phyloP scores from a whole-genome alignment of 2,888 invertebrate species.

The Hyppa rectilinea region DNA sequence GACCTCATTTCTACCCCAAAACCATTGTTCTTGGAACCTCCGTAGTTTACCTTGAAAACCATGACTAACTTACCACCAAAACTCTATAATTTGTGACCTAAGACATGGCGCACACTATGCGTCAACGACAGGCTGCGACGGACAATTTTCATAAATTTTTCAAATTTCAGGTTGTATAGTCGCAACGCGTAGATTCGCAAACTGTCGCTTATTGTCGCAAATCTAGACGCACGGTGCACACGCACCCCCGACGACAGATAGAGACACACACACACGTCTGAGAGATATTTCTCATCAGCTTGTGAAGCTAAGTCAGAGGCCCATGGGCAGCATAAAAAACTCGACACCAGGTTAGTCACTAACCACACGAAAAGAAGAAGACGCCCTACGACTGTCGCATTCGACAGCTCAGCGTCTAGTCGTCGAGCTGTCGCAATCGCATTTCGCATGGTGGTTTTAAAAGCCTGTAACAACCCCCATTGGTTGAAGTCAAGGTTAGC shows the following conservation, averaged over 20 bases:
- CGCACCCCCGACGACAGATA: background rate
- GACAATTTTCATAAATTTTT: background rate
- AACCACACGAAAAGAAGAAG: too few relatives aligned
- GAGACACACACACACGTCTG: too few relatives aligned
- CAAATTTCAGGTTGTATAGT: background rate
- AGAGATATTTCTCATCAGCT: too few relatives aligned
- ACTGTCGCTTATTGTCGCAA: background rate
- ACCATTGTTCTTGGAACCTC: constrained; percentile 34
- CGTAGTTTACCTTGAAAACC: constrained; percentile 10
- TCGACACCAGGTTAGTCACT: too few relatives aligned
- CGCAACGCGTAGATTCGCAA: background rate
- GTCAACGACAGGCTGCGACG: background rate
- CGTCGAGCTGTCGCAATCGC: too few relatives aligned
- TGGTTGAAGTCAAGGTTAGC: constrained; percentile 26
- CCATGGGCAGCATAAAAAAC: too few relatives aligned
- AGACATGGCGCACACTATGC: background rate
- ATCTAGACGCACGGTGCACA: background rate
- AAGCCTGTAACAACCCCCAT: background rate
- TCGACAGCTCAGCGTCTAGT: background rate
- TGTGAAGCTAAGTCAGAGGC: too few relatives aligned
- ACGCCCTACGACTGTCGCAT: background rate
- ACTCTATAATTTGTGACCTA: constrained; percentile 20
- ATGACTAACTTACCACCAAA: constrained; percentile 31
- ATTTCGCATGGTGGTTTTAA: background rate
- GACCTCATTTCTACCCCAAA: constrained; percentile 42